Evolutionary conservation across 2,113 vertebrate species (phyloP).

Genomic region (Myotis brandtii): DNA sequence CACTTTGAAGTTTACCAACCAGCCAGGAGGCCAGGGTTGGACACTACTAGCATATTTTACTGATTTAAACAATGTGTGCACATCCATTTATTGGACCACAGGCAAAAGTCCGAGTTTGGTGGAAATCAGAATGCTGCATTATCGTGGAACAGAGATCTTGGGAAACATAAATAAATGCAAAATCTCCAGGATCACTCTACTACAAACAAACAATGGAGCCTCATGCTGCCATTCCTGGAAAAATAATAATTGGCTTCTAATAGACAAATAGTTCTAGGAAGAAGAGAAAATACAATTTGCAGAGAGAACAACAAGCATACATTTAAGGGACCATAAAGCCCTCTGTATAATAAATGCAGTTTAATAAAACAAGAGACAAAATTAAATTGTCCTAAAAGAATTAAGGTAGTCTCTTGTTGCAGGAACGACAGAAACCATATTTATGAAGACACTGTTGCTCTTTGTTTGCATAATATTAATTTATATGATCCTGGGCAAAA

Average conservation of each 20-base stretch:
- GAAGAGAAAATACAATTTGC: conserved; percentile 64
- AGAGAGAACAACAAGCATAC: conserved; percentile 34
- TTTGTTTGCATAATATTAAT: conserved; percentile 49
- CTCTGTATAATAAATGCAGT: conserved; percentile 60
- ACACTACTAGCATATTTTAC: not conserved
- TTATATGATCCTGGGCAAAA: not conserved
- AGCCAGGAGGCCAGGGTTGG: not conserved
- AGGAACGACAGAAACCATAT: conserved; percentile 37
- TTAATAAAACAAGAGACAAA: conserved; percentile 56
- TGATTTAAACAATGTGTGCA: conserved; percentile 14
- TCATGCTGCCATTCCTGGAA: conserved; percentile 50
- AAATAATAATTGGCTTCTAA: conserved; percentile 60
- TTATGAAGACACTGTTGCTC: conserved; percentile 22
- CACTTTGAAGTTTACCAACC: not conserved
- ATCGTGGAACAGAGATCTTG: not conserved
- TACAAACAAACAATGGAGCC: conserved; percentile 44
- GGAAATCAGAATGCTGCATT: conserved; percentile 49
- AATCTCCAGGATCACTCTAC: conserved; percentile 1
- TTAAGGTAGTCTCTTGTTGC: conserved; percentile 50
- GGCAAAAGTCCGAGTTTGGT: conserved; percentile 35
- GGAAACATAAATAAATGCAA: conserved; percentile 56
- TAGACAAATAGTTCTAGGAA: conserved; percentile 65
- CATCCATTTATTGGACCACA: conserved; percentile 15
- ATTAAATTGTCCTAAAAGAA: conserved; percentile 72
- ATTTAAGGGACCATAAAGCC: conserved; percentile 47